Conservation (phyloP, 2,113 vertebrate species). For the Ptilonorhynchus violaceus region DNA sequence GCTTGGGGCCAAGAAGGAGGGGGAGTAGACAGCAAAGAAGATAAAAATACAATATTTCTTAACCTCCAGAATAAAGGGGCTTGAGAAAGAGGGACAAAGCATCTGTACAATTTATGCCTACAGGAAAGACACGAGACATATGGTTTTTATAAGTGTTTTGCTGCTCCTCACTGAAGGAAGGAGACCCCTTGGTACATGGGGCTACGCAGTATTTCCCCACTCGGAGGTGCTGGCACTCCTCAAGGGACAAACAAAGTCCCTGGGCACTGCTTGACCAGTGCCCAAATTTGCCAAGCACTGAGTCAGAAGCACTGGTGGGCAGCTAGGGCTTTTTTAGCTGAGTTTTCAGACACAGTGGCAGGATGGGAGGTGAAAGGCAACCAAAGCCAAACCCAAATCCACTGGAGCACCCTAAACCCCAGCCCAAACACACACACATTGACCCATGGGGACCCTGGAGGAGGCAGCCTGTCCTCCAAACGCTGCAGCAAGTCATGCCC, state of each 20-base stretch:
- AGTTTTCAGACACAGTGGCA: neutral
- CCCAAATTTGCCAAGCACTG: neutral
- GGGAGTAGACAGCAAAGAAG: neutral
- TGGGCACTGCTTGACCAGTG: rapidly evolving
- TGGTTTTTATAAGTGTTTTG: neutral
- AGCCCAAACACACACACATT: rapidly evolving
- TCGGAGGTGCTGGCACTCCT: neutral
- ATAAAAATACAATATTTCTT: neutral
- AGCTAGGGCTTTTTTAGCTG: neutral
- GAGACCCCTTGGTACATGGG: neutral
- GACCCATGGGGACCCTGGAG: neutral
- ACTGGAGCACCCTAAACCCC: neutral
- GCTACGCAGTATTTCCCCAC: neutral
- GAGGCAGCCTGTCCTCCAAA: neutral
- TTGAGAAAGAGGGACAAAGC: neutral
- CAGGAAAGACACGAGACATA: neutral
- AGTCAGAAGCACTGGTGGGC: neutral
- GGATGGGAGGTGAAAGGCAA: neutral
- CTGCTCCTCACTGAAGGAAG: neutral
- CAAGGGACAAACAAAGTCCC: neutral
- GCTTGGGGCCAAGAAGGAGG: neutral
- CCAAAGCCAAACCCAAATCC: neutral
- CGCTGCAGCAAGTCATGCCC: neutral
- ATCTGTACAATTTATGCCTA: neutral
- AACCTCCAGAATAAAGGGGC: neutral